Conservation (phyloP, 2,113 vertebrate species). For the mouse (Mus musculus) region GRCm39 chr15:32108001-32108500, state of each 20-base stretch:
- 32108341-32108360: constrained; percentile 4
- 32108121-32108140: neutral
- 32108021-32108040: neutral
- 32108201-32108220: neutral
- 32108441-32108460: neutral
- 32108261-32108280: neutral
- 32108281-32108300: neutral
- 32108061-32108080: neutral
- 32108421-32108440: constrained; percentile 18
- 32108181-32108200: neutral
- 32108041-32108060: neutral
- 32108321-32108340: constrained; percentile 60
- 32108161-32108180: neutral
- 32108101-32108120: neutral
- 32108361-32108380: constrained; percentile 16
- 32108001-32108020: constrained; percentile 22
- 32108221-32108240: neutral
- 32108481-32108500: neutral
- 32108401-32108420: neutral
- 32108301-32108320: neutral
- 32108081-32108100: neutral
- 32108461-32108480: neutral
- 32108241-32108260: neutral
- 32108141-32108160: fast-evolving
- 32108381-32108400: neutral